Evolutionary conservation across 2,113 vertebrate species (phyloP), one percentile per base, ranked within the genome.

Genomic region (Myrmophylax atrothorax): DNA sequence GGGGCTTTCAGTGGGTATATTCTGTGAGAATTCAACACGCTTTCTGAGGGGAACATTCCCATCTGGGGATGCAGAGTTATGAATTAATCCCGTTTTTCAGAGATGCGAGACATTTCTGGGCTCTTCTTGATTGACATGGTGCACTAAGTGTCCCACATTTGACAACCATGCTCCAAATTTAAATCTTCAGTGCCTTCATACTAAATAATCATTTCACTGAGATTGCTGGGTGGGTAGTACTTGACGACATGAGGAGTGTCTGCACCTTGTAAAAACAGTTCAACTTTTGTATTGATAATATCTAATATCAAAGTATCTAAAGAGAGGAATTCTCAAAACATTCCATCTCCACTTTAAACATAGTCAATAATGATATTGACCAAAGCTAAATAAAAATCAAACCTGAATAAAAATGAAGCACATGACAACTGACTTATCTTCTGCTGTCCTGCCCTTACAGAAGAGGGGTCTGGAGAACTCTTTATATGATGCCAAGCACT

Each of bases 381-480:
- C 53, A 82, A 88, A 63, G 13, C 19, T 47, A 42, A 81, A 50
- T 38, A 76, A 84, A 94, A 37, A 6, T 18, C 19, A 56, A 52
- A 52, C 19, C 20, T 47, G 46, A 80, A 49, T 38, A 76, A 82
- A 94, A 37, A 5, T 24, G 29, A 80, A 55, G 24, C 35, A 19
- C 29, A 53, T 3, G 29, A 47, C 79, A 89, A 42, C 15, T 74
- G 38, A 75, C 37, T 63, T 19, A 15, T 74, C 76, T 22, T 82
- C 68, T 94, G 18, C 28, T 76, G 78, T 92, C 88, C 29, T 62
- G 93, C 84, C 86, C 28, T 95, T 94, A 63, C 86, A 99, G 99
- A 99, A 99, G 97, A 98, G 99, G 18, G 99, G 99, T 58, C 97
- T 99, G 97, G 99, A 99, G 95, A 99, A 98, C 90, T 98, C 99